Evolutionary conservation across 2,113 vertebrate genomes (phyloP), one percentile per base, ranked within the genome.

Genomic region (Boleophthalmus pectinirostris): DNA sequence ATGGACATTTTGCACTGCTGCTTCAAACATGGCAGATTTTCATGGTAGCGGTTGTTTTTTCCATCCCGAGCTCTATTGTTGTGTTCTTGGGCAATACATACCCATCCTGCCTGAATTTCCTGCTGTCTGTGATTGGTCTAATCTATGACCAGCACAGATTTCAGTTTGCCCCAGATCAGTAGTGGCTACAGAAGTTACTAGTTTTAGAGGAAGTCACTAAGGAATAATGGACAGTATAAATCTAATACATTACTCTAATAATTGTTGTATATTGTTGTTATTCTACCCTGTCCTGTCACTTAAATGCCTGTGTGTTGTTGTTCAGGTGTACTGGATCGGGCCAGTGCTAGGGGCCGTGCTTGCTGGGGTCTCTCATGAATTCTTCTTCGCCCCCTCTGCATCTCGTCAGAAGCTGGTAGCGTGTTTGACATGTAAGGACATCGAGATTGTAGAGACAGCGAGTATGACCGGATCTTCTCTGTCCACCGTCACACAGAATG

Each of bases 271-370:
- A 35, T 63, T 33, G 11, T 16, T 18, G 5, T 63, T 14, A 20
- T 38, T 11, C 64, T 23, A 21, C n/a, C 20, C 0, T 46, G 12
- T 3, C 20, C 0, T 46, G 3, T 24, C 10, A 45, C 5, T 29
- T 57, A 38, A 8, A 1, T 13, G 0, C 18, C 6, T 24, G 2
- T 60, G 25, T 45, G 0, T 58, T 45, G 0, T 58, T 24, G 23
- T 7, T 21, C 80, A 94, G 94, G 94, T 95, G 23, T 95, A 93
- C 66, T 95, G 93, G 94, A 88, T 95, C 18, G 94, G 94, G 3
- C 95, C 93, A 0, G 86, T 90, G 66, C 66, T 94, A 1, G 95
- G 95, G 0, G 92, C 93, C 0, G 56, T 94, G 1, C 87, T 95
- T 63, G 94, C 91, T 0, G 94, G 91, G 10, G 38, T 95, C 51